Conservation (phyloP, 2,113 vertebrate species). For the Pituophis catenifer region DNA sequence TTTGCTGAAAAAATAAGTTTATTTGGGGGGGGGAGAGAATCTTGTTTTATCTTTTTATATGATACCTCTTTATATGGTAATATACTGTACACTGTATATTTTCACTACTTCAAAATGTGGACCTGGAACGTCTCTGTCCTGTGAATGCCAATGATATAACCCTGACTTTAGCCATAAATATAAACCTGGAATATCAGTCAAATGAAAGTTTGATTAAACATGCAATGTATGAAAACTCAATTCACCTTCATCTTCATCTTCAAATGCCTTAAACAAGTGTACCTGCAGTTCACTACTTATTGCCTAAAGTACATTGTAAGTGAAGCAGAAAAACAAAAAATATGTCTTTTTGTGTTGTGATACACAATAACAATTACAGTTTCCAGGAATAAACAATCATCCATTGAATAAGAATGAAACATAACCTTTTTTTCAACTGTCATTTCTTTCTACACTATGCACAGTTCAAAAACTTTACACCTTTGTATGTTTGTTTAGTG, state of each 20-base stretch:
- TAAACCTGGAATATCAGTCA: background rate
- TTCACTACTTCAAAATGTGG: background rate
- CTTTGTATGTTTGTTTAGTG: background rate
- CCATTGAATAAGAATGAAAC: background rate
- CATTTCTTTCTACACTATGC: background rate
- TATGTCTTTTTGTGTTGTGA: background rate
- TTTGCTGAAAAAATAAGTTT: too few species aligned
- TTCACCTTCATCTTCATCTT: background rate
- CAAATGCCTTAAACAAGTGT: constrained; percentile 3
- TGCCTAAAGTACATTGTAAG: background rate
- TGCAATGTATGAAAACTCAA: background rate
- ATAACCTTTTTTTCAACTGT: background rate
- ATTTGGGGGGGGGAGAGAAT: too few species aligned
- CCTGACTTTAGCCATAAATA: background rate
- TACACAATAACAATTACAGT: constrained; percentile 13
- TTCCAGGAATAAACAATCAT: background rate
- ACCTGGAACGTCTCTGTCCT: background rate
- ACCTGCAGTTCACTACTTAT: constrained; percentile 26
- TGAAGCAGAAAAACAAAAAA: constrained; percentile 2
- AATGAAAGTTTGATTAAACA: constrained; percentile 7
- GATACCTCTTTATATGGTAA: background rate
- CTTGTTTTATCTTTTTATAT: too few species aligned
- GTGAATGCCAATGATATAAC: background rate
- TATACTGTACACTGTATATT: too few species aligned
- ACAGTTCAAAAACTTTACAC: background rate